phyloP scores from a whole-genome alignment of 2,113 vertebrate genomes.

The Condylura cristata region DNA sequence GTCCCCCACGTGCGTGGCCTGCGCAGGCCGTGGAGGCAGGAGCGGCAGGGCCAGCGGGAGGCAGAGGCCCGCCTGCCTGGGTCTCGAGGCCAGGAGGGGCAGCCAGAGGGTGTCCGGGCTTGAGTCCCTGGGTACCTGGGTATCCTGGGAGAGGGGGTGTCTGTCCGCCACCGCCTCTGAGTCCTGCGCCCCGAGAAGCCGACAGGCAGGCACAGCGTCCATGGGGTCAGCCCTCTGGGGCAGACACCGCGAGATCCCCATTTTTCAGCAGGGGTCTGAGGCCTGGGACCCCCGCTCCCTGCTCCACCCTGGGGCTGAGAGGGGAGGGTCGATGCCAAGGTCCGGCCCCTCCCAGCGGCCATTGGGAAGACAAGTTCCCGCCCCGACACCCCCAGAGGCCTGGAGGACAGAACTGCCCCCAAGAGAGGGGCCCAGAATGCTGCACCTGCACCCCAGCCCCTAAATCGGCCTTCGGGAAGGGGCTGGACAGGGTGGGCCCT shows the following conservation, averaged over 20 bases:
- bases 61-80: not conserved
- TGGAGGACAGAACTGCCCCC: not conserved
- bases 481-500: accelerated
- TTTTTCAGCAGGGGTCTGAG: not conserved
- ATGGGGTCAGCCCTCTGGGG: too few relatives aligned
- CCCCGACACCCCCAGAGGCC: not conserved
- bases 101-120: accelerated
- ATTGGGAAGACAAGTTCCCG: not conserved
- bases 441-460: not conserved
- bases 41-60: not conserved
- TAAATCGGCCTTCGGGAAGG: too few relatives aligned
- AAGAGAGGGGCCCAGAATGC: not conserved
- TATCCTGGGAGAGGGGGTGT: not conserved
- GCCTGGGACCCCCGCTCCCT: not conserved
- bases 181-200: not conserved
- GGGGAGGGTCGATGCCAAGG: not conserved
- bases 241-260: not conserved
- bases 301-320: not conserved
- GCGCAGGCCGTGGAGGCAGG: not conserved
- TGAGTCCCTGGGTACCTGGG: not conserved
- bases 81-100: not conserved
- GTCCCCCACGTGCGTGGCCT: not conserved
- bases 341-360: not conserved
- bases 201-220: not conserved
- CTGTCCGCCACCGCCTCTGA: not conserved